A percentile compares a stretch with the other conserved stretches of the same genome.
These are phyloP conservation scores for Bothrops jararaca DNA, from an alignment of 2,113 vertebrate genomes.

Conservation along the genomic window DNA sequence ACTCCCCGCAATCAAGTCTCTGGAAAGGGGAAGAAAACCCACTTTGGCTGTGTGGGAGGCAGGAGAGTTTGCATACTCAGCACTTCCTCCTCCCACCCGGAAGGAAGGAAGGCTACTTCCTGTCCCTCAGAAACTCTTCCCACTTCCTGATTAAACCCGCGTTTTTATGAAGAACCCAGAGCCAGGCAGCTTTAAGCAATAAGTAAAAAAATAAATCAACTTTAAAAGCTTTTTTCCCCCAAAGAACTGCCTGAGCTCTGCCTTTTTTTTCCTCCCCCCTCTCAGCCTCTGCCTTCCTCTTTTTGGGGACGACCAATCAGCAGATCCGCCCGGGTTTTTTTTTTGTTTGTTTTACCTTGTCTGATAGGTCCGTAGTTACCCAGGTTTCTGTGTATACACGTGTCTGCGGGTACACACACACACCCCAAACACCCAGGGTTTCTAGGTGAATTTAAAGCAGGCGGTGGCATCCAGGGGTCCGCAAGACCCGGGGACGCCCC, in stretches of 20 bases:
- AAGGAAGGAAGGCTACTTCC: background rate
- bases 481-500: too few species aligned
- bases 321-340: background rate
- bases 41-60: background rate
- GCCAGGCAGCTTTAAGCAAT: background rate
- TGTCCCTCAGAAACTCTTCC: background rate
- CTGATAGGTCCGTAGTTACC: background rate
- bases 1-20: too few species aligned
- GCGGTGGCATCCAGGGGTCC: background rate
- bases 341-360: background rate
- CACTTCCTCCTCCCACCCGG: background rate
- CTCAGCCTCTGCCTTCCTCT: background rate
- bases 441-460: background rate
- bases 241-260: background rate
- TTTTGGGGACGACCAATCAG: too few species aligned
- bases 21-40: background rate
- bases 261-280: too few species aligned
- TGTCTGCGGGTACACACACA: background rate
- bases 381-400: rapidly evolving
- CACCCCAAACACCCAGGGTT: background rate
- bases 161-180: background rate
- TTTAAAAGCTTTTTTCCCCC: background rate
- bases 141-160: too few species aligned
- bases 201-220: background rate
- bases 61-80: too few species aligned